phyloP scores from a whole-genome alignment of 1,140 invertebrate species.

The Diachasmimorpha longicaudata region DNA sequence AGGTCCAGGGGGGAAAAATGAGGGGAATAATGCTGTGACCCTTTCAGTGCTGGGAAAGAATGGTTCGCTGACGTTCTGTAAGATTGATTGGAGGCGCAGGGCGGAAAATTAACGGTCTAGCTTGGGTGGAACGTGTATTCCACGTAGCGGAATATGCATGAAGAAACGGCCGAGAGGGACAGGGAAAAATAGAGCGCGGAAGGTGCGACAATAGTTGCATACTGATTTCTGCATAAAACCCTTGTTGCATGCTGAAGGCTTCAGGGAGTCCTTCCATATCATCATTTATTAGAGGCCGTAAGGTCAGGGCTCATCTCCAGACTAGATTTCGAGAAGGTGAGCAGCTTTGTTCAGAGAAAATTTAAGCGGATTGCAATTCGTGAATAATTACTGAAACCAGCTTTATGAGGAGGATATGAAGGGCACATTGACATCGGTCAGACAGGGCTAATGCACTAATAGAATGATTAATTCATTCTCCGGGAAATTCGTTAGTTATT shows the following conservation, averaged over 20 bases:
- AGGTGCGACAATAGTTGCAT: slow-evolving; percentile 52
- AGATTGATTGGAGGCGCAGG: slow-evolving; percentile 62
- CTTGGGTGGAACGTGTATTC: slow-evolving; percentile 20
- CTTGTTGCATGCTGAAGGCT: neutral
- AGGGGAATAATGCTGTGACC: neutral
- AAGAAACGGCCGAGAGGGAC: neutral
- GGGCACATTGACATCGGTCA: no score
- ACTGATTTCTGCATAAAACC: slow-evolving; percentile 45
- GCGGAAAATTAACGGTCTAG: slow-evolving; percentile 61
- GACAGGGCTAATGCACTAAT: no score
- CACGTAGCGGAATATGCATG: neutral
- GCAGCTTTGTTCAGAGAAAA: no score
- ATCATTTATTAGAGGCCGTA: neutral
- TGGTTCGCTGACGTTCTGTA: slow-evolving; percentile 50
- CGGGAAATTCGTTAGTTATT: no score
- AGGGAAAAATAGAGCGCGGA: neutral
- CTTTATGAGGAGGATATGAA: no score
- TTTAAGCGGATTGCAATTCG: no score
- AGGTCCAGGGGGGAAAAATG: neutral
- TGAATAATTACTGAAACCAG: no score
- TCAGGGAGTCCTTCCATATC: neutral
- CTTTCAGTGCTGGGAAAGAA: neutral
- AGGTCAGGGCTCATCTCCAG: no score
- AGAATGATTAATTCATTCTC: no score
- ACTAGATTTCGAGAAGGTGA: no score